Evolutionary conservation across 2,888 invertebrate genomes (phyloP), one percentile per base, ranked within the genome.

Genomic region (Imbricaverruca yamaguchii): DNA sequence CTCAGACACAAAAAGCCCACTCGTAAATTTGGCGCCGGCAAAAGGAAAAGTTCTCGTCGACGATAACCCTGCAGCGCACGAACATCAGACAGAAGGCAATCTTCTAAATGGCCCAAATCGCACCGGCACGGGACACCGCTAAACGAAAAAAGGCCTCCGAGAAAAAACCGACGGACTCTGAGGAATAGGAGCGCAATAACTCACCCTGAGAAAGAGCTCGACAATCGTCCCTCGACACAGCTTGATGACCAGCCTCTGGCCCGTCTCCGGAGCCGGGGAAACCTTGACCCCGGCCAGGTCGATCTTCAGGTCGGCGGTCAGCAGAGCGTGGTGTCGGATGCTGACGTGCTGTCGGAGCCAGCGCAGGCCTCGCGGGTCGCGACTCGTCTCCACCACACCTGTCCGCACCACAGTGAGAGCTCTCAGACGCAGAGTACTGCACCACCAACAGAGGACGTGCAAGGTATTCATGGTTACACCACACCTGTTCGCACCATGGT

Each of bases 331-430:
- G 15, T 53, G 53, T 15, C 53, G 74, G 74, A 74, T 53, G 21
- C 53, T 9, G 11, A 74, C 53, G 18, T 53, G 74, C 21, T 74
- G 74, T 4, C 74, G 74, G 8, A 7, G 13, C 74, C 74, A 74
- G 6, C 53, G 74, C 53, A 39, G 15, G 6, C 10, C 53, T 0
- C 74, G 74, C 0, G 39, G 25, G 21, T 74, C 74, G 18, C 74
- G 74, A 18, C 74, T 74, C 23, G 18, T 74, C 53, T 74, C 74
- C 39, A 74, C 74, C 18, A 74, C 2, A 53, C 74, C 74, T 74
- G 74, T 39, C 3, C 9, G 61, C 39, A 39, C 4, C 39, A 39
- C 39, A 39, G 4, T 4, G 39, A 39, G 39, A 39, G 39, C 39
- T 39, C 39, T 39, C 39, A 39, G 39, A 39, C 39, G 39, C 39